Evolutionary conservation across 1,140 invertebrate genomes (phyloP).

Genomic region (Apocrypta bakeri): DNA sequence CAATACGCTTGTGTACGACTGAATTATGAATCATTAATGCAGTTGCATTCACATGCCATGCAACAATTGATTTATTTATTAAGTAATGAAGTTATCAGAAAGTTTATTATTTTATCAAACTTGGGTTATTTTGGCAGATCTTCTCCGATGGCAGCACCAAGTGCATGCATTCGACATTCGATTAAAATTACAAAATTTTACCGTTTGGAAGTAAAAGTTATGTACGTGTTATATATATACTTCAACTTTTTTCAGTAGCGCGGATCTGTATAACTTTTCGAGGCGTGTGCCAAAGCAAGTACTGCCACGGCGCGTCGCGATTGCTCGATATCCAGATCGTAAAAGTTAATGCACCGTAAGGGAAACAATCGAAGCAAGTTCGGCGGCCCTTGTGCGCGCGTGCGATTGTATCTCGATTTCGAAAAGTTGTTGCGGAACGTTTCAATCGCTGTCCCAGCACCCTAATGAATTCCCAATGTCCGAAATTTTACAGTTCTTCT

Average conservation of each 20-base stretch:
- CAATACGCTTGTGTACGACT: too few relatives aligned
- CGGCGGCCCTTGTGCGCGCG: too few relatives aligned
- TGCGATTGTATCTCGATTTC: slow-evolving; percentile 60
- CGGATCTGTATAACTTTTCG: slow-evolving; percentile 55
- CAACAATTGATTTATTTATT: background rate
- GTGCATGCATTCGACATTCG: too few relatives aligned
- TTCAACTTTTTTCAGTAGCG: slow-evolving; percentile 24
- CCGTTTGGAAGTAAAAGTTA: background rate
- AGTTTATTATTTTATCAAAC: background rate
- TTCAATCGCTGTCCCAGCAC: slow-evolving; percentile 50
- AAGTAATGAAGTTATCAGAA: background rate
- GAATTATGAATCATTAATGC: background rate
- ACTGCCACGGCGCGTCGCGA: slow-evolving; percentile 52
- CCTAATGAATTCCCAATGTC: slow-evolving; percentile 50
- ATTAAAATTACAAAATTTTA: background rate
- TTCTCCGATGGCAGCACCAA: too few relatives aligned
- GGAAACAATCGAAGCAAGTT: slow-evolving; percentile 64
- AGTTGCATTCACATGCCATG: background rate
- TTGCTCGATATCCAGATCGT: slow-evolving; percentile 64
- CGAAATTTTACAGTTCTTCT: slow-evolving; percentile 39
- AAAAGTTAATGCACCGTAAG: slow-evolving; percentile 65
- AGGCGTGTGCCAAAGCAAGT: slow-evolving; percentile 60
- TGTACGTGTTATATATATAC: slow-evolving; percentile 37
- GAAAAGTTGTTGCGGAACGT: slow-evolving; percentile 59
- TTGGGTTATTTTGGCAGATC: background rate